These are phyloP conservation scores for Myoxocephalus aenaeus DNA, from an alignment of 2,797 vertebrate genomes.

Conservation along the genomic window DNA sequence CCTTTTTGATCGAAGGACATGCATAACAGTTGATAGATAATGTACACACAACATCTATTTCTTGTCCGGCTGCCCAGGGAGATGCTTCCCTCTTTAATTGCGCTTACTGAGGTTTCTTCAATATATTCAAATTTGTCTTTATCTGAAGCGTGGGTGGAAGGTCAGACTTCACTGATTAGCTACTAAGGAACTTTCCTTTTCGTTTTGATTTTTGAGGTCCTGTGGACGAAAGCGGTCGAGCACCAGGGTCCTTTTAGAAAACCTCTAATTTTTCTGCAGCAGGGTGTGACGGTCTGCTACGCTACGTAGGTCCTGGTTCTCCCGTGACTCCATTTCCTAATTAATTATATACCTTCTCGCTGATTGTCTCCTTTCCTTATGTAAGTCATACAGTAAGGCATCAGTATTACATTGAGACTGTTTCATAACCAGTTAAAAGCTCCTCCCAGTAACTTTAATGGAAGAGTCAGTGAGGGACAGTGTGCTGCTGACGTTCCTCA, in stretches of 20 bases:
- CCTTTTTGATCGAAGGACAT: neutral
- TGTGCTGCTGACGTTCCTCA: conserved; percentile 18
- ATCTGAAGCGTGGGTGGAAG: neutral
- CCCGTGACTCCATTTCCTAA: too few species aligned
- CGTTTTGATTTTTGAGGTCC: neutral
- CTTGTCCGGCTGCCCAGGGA: neutral
- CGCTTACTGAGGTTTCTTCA: neutral
- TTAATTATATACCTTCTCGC: too few species aligned
- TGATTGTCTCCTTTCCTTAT: too few species aligned
- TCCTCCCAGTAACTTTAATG: too few species aligned
- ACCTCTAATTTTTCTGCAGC: too few species aligned
- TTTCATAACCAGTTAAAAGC: too few species aligned
- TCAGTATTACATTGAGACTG: too few species aligned
- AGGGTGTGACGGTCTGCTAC: too few species aligned
- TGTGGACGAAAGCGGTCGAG: neutral
- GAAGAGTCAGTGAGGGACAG: neutral
- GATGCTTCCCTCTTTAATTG: neutral
- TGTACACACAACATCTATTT: neutral
- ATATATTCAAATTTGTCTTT: neutral
- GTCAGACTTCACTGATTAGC: neutral
- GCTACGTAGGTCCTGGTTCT: too few species aligned
- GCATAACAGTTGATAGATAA: neutral
- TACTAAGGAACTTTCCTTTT: neutral
- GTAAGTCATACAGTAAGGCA: too few species aligned
- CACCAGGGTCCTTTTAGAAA: too few species aligned